These are phyloP conservation scores for Parotia lawesii DNA, from an alignment of 2,113 vertebrate genomes.

Conservation along the genomic window DNA sequence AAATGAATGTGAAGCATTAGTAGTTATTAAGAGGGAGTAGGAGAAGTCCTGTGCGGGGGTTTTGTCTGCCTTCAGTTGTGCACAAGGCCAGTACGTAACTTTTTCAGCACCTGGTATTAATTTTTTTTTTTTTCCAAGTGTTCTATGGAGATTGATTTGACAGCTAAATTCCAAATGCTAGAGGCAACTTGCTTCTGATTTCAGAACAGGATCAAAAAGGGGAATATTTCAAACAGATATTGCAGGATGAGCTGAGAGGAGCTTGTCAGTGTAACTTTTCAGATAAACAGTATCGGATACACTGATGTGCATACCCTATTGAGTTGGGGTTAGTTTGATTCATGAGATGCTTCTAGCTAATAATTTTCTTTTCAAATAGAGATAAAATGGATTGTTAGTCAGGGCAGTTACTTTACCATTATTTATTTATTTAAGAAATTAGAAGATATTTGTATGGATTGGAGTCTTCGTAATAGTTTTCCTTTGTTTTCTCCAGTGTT, in stretches of 20 bases:
- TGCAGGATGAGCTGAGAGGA: not conserved
- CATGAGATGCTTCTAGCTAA: conserved; percentile 52
- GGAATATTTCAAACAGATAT: not conserved
- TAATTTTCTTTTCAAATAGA: conserved; percentile 45
- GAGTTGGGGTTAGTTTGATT: conserved; percentile 34
- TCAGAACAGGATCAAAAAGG: not conserved
- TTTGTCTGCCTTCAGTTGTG: not conserved
- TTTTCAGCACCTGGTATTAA: not conserved
- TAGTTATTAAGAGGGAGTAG: not conserved
- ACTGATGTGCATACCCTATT: not conserved
- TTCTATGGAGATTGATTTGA: not conserved
- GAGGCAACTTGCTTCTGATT: not conserved
- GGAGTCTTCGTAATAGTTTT: not conserved
- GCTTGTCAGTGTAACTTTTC: not conserved
- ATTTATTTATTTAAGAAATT: not conserved
- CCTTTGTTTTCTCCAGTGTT: not conserved
- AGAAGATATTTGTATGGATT: not conserved
- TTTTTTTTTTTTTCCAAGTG: not conserved
- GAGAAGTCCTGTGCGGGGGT: not conserved
- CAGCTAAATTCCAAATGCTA: conserved; percentile 40
- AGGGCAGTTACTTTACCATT: conserved; percentile 24
- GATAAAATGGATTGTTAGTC: conserved; percentile 39
- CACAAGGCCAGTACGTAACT: not conserved
- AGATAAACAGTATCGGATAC: not conserved
- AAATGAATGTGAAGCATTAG: not conserved